These are phyloP conservation scores for Cephus nigrinus DNA, from an alignment of 2,888 invertebrate genomes.

Conservation along the genomic window DNA sequence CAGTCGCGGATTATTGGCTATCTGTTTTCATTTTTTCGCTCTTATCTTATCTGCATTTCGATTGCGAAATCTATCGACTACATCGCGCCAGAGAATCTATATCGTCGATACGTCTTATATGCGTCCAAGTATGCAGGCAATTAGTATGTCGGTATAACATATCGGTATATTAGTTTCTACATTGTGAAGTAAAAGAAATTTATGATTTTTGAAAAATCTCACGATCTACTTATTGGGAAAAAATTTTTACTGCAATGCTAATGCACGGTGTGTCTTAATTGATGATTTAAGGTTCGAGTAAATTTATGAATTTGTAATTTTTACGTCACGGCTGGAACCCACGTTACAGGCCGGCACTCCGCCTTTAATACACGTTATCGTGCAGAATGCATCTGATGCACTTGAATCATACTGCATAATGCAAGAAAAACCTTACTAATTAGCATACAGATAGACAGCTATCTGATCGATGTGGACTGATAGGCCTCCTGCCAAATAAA, in stretches of 20 bases:
- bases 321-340: not conserved
- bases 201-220: not conserved
- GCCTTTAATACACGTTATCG: not conserved
- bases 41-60: not conserved
- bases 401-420: not conserved
- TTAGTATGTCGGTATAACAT: not conserved
- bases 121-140: not conserved
- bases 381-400: not conserved
- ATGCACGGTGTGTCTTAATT: not conserved
- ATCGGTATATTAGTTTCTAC: no score
- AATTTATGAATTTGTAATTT: not conserved
- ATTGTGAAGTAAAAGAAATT: no score
- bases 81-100: not conserved
- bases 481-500: constrained; percentile 9
- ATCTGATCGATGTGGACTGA: constrained; percentile 10
- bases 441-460: constrained; percentile 16
- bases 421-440: not conserved
- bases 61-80: not conserved
- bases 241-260: not conserved
- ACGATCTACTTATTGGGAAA: not conserved
- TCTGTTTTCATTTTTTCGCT: not conserved
- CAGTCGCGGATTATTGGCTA: not conserved
- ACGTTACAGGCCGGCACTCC: not conserved
- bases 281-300: not conserved
- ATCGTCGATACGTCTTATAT: not conserved